Conservation (phyloP, 2,888 invertebrate species). For the Patella pellucida region DNA sequence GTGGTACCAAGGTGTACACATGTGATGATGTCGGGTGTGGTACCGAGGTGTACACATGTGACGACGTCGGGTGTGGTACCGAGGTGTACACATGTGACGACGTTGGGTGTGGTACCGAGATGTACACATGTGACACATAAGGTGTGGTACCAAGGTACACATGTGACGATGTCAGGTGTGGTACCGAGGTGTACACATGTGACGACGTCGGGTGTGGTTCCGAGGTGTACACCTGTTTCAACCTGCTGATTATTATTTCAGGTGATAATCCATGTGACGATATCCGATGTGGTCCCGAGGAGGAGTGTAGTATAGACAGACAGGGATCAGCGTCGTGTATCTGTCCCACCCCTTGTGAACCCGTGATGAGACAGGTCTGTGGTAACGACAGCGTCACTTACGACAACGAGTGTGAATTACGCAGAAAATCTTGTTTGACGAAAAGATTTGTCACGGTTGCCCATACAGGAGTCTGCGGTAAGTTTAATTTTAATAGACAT, state of each 20-base stretch:
- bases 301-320: slow-evolving; percentile 86
- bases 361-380: slow-evolving; percentile 77
- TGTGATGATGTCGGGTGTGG: too few relatives aligned
- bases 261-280: slow-evolving; percentile 88
- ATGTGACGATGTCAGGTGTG: too few relatives aligned
- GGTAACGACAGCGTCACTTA: slow-evolving; percentile 74
- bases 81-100: too few relatives aligned
- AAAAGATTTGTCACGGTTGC: slow-evolving; percentile 82
- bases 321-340: slow-evolving; percentile 87
- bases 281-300: slow-evolving; percentile 82
- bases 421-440: slow-evolving; percentile 82
- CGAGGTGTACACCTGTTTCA: background rate
- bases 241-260: slow-evolving; percentile 66
- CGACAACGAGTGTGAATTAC: slow-evolving; percentile 83
- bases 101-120: too few relatives aligned
- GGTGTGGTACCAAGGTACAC: too few relatives aligned
- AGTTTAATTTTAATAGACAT: slow-evolving; percentile 71
- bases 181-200: too few relatives aligned
- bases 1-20: too few relatives aligned
- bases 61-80: too few relatives aligned
- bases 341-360: slow-evolving; percentile 87
- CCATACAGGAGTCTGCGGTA: slow-evolving; percentile 88
- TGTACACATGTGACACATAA: too few relatives aligned
- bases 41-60: too few relatives aligned
- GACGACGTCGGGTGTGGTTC: too few relatives aligned